Base-by-base conservation (phyloP, 2,113 vertebrate species). In the Hydrolagus affinis region DNA sequence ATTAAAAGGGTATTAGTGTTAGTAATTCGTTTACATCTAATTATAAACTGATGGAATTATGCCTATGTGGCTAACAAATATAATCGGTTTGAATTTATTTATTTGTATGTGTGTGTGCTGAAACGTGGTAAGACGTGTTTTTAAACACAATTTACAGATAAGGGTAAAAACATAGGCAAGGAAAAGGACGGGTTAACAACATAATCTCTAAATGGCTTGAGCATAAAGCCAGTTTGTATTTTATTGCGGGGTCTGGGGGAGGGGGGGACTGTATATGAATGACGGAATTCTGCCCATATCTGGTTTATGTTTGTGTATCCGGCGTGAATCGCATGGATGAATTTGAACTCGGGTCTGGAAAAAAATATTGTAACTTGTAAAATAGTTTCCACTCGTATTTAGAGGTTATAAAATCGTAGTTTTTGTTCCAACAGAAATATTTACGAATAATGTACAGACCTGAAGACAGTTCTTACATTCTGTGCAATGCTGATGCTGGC, bases 61-160 rank as follows among this genome's bases (percentile, higher is more conserved):
- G 93, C 93, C 94, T 94, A 92, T 94, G 92, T 93, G 90, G 91
- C 89, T 89, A 91, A 93, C 93, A 94, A 94, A 94, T 92, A 94
- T 94, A 93, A 94, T 93, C 94, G 92, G 93, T 94, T 94, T 94
- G 94, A 92, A 92, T 83, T 83, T 83, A 83, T 83, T 83, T 83
- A 66, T 83, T 59, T 83, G 77, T 19, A 83, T 62, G 60, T 62
- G 77, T 77, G 77, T 66, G 76, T 78, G 75, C 76, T 83, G 25
- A 83, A 59, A 83, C 77, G 77, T 30, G 72, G 62, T n/a, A n/a
- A n/a, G n/a, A n/a, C n/a, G n/a, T n/a, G 77, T 30, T 83, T 83
- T 83, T 83, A 83, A 83, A 62, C 66, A 83, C 77, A 66, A 83
- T 83, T 62, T 83, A 64, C 23, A 83, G 60, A 9, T 30, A 74